Base-by-base conservation (phyloP, 2,113 vertebrate species). In the Sinocyclocheilus anophthalmus region DNA sequence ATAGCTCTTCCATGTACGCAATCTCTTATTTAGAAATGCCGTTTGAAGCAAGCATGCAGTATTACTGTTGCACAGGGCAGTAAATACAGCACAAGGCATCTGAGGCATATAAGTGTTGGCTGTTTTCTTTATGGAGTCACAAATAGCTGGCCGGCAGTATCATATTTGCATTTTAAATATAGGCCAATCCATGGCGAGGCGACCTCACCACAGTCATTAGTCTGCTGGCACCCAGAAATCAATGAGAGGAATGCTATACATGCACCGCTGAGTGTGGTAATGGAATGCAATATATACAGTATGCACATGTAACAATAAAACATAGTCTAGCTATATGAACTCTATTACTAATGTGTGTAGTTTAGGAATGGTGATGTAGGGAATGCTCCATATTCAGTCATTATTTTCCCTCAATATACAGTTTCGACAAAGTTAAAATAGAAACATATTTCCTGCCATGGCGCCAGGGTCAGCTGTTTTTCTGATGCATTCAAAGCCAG, bases 371-470 rank as follows among this genome's bases (percentile, higher is more conserved):
- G 24, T 10, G 26, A 72, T 85, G 77, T 73, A 63, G 30, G 7
- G 7, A 77, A 84, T 77, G 53, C 20, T 73, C 70, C 45, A 14
- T 88, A 77, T 79, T 78, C 16, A 72, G 69, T 67, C 20, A 50
- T 86, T 67, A 75, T 85, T 88, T 88, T 73, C 79, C 53, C 57
- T 30, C 81, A 87, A 90, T 92, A 93, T 94, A 91, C 85, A 82
- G 91, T 94, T 94, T 91, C 93, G 83, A 87, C 88, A 88, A 88
- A 90, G 90, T 92, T 90, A 92, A 94, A 95, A 95, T 94, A 94
- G 94, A 91, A 86, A 61, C 24, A 69, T 37, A 84, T 88, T 90
- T 90, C 88, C 69, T 84, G 50, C 61, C 26, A 8, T 88, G 94
- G 91, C 91, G 90, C 92, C 92, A 89, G 20, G 83, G 88, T 90